phyloP scores from a whole-genome alignment of 2,113 vertebrate species.

The Gopherus flavomarginatus region DNA sequence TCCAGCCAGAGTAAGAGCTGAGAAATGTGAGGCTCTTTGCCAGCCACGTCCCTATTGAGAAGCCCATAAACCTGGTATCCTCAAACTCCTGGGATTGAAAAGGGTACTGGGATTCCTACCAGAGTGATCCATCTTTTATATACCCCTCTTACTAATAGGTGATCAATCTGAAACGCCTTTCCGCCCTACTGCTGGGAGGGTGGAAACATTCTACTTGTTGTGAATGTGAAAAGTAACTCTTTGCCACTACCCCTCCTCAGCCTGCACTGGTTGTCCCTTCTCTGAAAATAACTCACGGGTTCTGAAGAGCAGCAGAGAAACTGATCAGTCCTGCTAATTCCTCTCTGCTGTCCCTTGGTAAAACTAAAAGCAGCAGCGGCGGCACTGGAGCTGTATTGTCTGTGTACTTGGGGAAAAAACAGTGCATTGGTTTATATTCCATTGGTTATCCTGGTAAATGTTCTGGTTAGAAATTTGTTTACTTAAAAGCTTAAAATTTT shows the following conservation, averaged over 20 bases:
- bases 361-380: conserved; percentile 31
- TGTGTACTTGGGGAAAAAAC: not conserved
- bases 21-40: not conserved
- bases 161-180: not conserved
- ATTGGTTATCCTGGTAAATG: conserved; percentile 48
- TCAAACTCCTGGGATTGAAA: not conserved
- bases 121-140: not conserved
- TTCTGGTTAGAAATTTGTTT: not conserved
- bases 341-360: conserved; percentile 18
- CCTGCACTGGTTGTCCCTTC: not conserved
- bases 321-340: not conserved
- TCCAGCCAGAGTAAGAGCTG: not conserved
- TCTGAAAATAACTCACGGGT: not conserved
- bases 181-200: not conserved
- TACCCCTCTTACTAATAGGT: not conserved
- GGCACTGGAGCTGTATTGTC: not conserved
- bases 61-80: not conserved
- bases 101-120: not conserved
- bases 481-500: not conserved
- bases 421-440: not conserved
- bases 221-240: not conserved
- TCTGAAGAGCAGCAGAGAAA: not conserved
- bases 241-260: not conserved
- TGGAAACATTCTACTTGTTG: not conserved
- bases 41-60: not conserved